Conservation (phyloP, 1,140 invertebrate species). For the Zaprionus taronus region DNA sequence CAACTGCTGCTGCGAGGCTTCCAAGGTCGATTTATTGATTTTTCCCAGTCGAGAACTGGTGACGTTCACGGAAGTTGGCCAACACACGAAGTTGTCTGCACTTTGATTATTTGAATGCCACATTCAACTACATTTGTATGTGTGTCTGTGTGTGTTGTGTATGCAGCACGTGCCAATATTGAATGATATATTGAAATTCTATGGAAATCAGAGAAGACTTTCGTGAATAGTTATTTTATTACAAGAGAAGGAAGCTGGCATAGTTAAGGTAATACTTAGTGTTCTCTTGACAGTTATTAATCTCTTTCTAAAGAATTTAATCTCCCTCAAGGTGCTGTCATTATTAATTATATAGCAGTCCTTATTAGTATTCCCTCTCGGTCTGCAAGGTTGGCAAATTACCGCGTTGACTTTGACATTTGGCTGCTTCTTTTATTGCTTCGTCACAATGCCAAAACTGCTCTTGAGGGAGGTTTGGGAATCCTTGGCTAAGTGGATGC, state of each 20-base stretch:
- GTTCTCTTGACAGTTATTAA: neutral
- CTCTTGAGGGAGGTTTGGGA: neutral
- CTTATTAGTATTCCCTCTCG: neutral
- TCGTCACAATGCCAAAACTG: slow-evolving; percentile 24
- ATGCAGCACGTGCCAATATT: neutral
- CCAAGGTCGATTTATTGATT: slow-evolving; percentile 84
- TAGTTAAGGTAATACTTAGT: neutral
- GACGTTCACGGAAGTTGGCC: slow-evolving; percentile 52
- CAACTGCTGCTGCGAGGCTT: slow-evolving; percentile 35
- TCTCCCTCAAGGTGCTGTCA: neutral
- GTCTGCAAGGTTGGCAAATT: neutral
- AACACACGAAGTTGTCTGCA: slow-evolving; percentile 53
- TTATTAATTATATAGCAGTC: neutral
- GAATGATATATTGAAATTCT: neutral
- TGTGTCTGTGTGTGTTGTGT: neutral
- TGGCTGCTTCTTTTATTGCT: slow-evolving; percentile 30
- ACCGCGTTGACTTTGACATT: slow-evolving; percentile 44
- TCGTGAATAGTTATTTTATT: neutral
- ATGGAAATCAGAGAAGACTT: neutral
- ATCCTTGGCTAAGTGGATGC: slow-evolving; percentile 10
- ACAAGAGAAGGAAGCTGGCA: too few species aligned
- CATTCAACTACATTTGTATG: slow-evolving; percentile 21
- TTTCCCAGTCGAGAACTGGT: slow-evolving; percentile 52
- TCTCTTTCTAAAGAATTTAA: neutral
- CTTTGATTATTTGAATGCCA: slow-evolving; percentile 32